Percentiles rank a stretch among this genome's conserved stretches.
Evolutionary conservation across 2,797 vertebrate genomes (phyloP).

Genomic region (Garrulus glandarius): DNA sequence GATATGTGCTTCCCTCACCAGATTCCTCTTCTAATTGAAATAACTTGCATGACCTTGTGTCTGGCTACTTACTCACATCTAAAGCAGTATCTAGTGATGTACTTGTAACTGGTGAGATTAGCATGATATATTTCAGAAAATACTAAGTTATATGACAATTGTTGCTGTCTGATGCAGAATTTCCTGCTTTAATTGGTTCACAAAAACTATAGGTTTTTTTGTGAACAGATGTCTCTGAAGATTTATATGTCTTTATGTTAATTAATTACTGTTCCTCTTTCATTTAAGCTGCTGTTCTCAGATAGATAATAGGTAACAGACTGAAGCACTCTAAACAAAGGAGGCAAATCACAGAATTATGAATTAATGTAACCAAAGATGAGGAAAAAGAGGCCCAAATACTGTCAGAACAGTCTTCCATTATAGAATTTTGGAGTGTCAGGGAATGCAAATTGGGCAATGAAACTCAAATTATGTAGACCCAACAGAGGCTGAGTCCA

Average conservation of each 20-base stretch:
- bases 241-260: background rate
- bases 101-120: constrained; percentile 11
- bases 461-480: background rate
- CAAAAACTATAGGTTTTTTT: background rate
- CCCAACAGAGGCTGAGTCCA: background rate
- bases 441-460: background rate
- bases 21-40: constrained; percentile 27
- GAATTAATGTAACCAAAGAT: background rate
- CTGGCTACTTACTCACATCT: background rate
- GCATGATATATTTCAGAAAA: constrained; percentile 2
- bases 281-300: background rate
- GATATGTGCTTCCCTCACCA: background rate
- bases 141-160: background rate
- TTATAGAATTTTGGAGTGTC: background rate
- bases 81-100: background rate
- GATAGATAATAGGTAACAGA: background rate
- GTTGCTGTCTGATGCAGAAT: background rate
- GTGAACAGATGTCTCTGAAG: background rate
- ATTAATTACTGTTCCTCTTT: background rate
- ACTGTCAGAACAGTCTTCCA: background rate
- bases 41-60: background rate
- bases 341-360: background rate
- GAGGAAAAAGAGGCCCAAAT: background rate
- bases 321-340: background rate
- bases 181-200: background rate